Evolutionary conservation across 2,888 invertebrate genomes (phyloP).

Genomic region (Meteorus colon): DNA sequence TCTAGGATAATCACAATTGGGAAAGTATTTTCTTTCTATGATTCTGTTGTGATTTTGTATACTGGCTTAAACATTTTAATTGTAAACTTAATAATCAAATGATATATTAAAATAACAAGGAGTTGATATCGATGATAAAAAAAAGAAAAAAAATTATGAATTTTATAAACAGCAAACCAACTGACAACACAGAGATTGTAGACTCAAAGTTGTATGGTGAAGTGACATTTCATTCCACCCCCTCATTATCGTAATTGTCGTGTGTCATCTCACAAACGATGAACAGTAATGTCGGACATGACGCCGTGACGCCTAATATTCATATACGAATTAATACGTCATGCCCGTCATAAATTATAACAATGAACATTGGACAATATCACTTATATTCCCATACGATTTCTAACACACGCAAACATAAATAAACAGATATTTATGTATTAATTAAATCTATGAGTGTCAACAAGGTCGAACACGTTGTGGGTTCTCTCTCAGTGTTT

Average conservation of each 20-base stretch:
- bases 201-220: background rate
- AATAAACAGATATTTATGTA: background rate
- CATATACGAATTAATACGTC: slow-evolving; percentile 35
- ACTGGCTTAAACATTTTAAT: too few relatives aligned
- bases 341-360: slow-evolving; percentile 50
- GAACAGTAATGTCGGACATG: slow-evolving; percentile 25
- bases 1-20: too few relatives aligned
- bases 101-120: too few relatives aligned
- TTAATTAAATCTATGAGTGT: background rate
- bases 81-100: too few relatives aligned
- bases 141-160: background rate
- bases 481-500: background rate
- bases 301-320: background rate
- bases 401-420: background rate
- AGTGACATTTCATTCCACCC: background rate
- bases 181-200: background rate
- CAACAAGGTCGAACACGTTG: slow-evolving; percentile 37
- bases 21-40: too few relatives aligned
- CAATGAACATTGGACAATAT: slow-evolving; percentile 49
- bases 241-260: slow-evolving; percentile 1
- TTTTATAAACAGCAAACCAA: background rate
- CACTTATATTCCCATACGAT: background rate
- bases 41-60: too few relatives aligned
- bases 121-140: background rate
- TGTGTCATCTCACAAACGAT: background rate